Evolutionary conservation across 2,797 vertebrate species (phyloP).

Genomic region (Merluccius polli): DNA sequence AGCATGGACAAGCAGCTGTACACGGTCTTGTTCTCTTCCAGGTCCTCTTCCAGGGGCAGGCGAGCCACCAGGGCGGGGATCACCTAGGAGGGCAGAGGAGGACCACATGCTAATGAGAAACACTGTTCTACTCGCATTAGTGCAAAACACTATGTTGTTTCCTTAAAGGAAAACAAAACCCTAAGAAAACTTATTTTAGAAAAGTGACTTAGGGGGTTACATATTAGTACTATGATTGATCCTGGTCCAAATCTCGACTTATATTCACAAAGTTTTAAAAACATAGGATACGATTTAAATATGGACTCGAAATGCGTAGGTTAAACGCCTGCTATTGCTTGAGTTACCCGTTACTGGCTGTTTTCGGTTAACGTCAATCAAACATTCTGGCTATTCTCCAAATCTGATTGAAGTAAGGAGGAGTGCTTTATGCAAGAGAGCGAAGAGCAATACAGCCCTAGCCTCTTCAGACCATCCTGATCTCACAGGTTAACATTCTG

Average conservation of each 20-base stretch:
- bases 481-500: no score
- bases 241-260: no score
- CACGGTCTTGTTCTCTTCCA: conserved; percentile 85
- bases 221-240: no score
- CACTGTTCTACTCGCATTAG: background rate
- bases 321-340: background rate
- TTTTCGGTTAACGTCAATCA: background rate
- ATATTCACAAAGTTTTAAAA: no score
- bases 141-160: background rate
- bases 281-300: no score
- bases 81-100: conserved; percentile 65
- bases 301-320: background rate
- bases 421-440: background rate
- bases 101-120: background rate
- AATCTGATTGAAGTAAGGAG: background rate
- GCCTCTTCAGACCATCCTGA: no score
- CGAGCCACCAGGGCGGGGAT: conserved; percentile 75
- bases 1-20: conserved; percentile 80
- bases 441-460: no score
- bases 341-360: background rate
- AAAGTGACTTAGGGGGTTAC: no score
- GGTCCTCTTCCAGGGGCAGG: conserved; percentile 84
- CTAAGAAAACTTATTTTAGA: no score
- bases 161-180: background rate
- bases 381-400: background rate